Evolutionary conservation across 1,140 invertebrate species (phyloP).

Genomic region (Aphaenogaster floridana): DNA sequence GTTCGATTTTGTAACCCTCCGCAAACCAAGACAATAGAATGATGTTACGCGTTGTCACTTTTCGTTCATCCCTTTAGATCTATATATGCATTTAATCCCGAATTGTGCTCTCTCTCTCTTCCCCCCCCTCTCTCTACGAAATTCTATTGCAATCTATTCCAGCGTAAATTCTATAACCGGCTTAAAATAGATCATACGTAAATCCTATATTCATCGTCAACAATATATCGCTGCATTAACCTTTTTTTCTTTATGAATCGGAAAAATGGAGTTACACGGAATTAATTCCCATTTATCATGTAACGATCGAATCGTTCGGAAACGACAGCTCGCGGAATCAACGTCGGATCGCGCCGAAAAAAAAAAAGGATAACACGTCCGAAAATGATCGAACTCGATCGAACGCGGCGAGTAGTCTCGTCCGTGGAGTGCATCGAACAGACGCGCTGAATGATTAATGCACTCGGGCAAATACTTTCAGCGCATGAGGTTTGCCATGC

Average conservation of each 20-base stretch:
- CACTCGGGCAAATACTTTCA: conserved; percentile 59
- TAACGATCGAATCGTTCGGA: not conserved
- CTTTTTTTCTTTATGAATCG: conserved; percentile 1
- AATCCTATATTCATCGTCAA: conserved; percentile 17
- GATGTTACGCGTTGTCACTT: not conserved
- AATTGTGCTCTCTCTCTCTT: not conserved
- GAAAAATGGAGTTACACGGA: not conserved
- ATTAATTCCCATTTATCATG: conserved; percentile 26
- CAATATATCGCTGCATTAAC: conserved; percentile 1
- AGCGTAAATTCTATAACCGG: conserved; percentile 24
- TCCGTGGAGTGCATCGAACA: conserved; percentile 41
- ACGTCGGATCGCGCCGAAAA: not conserved
- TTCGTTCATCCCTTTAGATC: not conserved
- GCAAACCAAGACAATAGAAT: conserved; percentile 6
- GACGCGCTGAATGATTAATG: conserved; percentile 60
- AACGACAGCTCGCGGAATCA: conserved; percentile 1
- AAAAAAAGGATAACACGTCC: conserved; percentile 27
- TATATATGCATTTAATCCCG: not conserved
- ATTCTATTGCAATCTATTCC: conserved; percentile 8
- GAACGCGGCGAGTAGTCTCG: not conserved
- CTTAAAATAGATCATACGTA: conserved; percentile 2
- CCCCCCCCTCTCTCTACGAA: not conserved
- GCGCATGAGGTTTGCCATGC: conserved; percentile 50
- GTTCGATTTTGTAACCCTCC: conserved; percentile 12
- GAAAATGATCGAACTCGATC: conserved; percentile 38